Base-by-base conservation (phyloP, 2,888 invertebrate species). In the Drosophila quasianomalipes region DNA sequence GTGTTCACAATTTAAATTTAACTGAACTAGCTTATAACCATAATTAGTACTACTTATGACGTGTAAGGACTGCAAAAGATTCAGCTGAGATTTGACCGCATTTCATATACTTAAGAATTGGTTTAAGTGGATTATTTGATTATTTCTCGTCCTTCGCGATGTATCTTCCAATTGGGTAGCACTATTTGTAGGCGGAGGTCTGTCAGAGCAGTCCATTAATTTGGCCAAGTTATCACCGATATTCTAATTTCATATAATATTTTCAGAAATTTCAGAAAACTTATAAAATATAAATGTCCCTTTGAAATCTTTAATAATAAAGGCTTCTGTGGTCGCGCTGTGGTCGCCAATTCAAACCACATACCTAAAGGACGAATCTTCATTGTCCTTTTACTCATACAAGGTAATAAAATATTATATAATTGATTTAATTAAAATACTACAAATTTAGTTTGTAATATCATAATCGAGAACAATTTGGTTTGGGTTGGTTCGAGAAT, bases 391-490 rank as follows among this genome's bases (percentile, higher is more conserved):
- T n/a, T 12, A 41, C 10, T 10, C 41, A 41, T 41, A 16, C 33
- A 35, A n/a, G n/a, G 1, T 5, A 5, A 41, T 49, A 3, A n/a
- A 35, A 7, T 22, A 3, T 12, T 2, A 39, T 4, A 10, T 33
- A 10, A 14, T 26, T 22, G 0, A 9, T 59, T 33, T 58, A 62
- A 66, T 78, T 60, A 58, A 61, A 73, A 78, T 35, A 68, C 63
- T 58, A 54, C 51, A 22, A 78, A 72, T 76, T 76, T 76, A n/a
- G 55, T 63, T 53, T 31, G 30, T 44, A 4, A 31, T 65, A 63
- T 59, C 14, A 22, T 54, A 33, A 39, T 28, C 47, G 26, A 57
- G 10, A 41, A 53, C 26, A 22, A 26, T 30, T 55, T 30, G 19
- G 41, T 35, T 39, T 35, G 65, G 41, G 31, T 31, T 49, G 22